Evolutionary conservation across 1,140 invertebrate genomes (phyloP), one percentile per base, ranked within the genome.

Genomic region (Lepidurus arcticus): DNA sequence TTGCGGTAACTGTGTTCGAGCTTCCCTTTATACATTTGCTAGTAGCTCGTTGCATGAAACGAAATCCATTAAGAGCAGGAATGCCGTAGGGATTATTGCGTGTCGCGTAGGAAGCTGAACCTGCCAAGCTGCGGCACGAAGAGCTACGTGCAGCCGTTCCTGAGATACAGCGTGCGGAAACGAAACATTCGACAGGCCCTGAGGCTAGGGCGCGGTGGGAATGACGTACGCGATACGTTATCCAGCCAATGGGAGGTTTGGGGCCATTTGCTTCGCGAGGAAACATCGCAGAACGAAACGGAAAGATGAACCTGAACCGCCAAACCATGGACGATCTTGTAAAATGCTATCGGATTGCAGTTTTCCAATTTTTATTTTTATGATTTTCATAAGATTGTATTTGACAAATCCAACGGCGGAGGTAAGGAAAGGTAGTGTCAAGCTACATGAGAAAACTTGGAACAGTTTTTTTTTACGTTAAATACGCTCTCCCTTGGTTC

Each of bases 91-190:
- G 53, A 65, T 65, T 65, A 65, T 5, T 21, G 53, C 16, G 53
- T 13, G 53, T 21, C 53, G 53, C 21, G 53, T 21, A 7, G 21
- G 9, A 65, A 65, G 53, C 53, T 65, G 16, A 65, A 21, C 16
- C 53, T n/a, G 53, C 16, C 53, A 65, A 65, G 13, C 16, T 65
- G 1, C 53, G 53, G 13, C 53, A 65, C 53, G 53, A 65, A 65
- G 53, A 13, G 53, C 53, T 65, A 65, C 53, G 53, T 65, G 53
- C 21, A 65, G 53, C 53, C 53, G 53, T 65, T 21, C 53, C 21
- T 21, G 8, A 65, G 53, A 65, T 65, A 65, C 16, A 9, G 9
- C 13, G 53, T 4, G n/a, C 13, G 16, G 53, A 16, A 13, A 21
- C 53, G 21, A 65, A 65, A 65, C 53, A 21, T 65, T 65, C 53